Evolutionary conservation across 1,140 invertebrate genomes (phyloP).

Genomic region (Radopholus similis): DNA sequence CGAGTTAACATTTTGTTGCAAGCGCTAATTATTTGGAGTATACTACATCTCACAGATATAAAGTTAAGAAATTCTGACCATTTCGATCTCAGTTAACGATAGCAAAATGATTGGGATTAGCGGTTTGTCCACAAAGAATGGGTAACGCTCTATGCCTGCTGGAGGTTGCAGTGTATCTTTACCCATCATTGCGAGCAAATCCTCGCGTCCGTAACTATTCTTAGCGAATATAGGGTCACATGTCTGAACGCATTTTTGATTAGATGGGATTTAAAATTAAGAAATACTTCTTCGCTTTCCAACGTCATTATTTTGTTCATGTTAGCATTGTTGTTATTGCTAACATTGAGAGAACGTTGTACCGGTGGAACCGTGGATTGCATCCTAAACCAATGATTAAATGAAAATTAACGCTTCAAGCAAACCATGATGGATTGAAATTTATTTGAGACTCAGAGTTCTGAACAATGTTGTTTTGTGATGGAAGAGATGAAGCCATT

Average conservation of each 20-base stretch:
- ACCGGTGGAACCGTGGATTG: constrained; percentile 5
- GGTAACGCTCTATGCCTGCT: constrained; percentile 33
- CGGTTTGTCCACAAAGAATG: constrained; percentile 38
- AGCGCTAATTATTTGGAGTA: constrained; percentile 23
- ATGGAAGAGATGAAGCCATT: constrained; percentile 1
- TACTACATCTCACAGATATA: not conserved
- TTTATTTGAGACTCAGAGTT: constrained; percentile 10
- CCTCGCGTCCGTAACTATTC: constrained; percentile 12
- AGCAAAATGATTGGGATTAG: constrained; percentile 37
- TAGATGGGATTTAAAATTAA: not conserved
- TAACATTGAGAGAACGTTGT: constrained; percentile 8
- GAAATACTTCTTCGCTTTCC: constrained; percentile 5
- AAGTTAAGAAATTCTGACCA: constrained; percentile 9
- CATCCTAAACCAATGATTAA: constrained; percentile 6
- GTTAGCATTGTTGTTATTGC: constrained; percentile 8
- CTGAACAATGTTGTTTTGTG: constrained; percentile 4
- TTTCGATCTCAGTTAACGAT: constrained; percentile 35
- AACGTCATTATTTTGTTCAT: not conserved
- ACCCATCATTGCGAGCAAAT: constrained; percentile 40
- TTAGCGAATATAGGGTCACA: constrained; percentile 24
- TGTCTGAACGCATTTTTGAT: not conserved
- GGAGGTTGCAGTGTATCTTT: constrained; percentile 34
- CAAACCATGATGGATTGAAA: constrained; percentile 29
- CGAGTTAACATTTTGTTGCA: constrained; percentile 47
- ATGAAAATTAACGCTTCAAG: not conserved